Percentiles rank a stretch among this genome's conserved stretches.
These are phyloP conservation scores for Drosophila rubida DNA, from an alignment of 2,888 invertebrate species.

Conservation along the genomic window DNA sequence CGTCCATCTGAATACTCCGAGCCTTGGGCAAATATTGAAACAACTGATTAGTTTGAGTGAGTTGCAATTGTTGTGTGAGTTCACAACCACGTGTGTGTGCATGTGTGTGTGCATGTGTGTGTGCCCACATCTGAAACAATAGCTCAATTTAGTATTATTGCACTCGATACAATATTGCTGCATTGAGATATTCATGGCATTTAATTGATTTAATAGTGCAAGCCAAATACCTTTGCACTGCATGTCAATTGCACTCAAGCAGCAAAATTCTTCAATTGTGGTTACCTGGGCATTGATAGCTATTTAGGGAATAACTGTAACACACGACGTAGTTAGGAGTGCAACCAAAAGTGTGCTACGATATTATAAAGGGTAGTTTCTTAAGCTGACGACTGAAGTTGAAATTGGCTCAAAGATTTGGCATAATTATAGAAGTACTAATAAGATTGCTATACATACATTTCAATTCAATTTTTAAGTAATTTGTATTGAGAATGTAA, in stretches of 20 bases:
- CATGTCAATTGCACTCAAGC: conserved; percentile 15
- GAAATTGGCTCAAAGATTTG: not conserved
- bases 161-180: conserved; percentile 39
- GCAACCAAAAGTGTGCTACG: not conserved
- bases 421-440: too few relatives aligned
- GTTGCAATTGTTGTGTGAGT: conserved; percentile 1
- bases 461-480: too few relatives aligned
- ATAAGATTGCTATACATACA: too few relatives aligned
- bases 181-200: conserved; percentile 66
- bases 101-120: not conserved
- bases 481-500: too few relatives aligned
- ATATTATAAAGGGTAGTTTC: too few relatives aligned
- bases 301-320: not conserved
- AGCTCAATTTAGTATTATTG: conserved; percentile 51
- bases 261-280: conserved; percentile 17
- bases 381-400: too few relatives aligned
- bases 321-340: too few relatives aligned
- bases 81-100: not conserved
- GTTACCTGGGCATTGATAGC: not conserved
- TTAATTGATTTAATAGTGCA: conserved; percentile 65
- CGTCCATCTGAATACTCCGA: not conserved
- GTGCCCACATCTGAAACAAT: conserved; percentile 24
- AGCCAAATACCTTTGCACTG: conserved; percentile 17
- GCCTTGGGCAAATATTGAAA: conserved; percentile 68
- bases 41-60: conserved; percentile 75